These are phyloP conservation scores for Arctia plantaginis DNA, from an alignment of 2,888 invertebrate genomes.

Conservation along the genomic window DNA sequence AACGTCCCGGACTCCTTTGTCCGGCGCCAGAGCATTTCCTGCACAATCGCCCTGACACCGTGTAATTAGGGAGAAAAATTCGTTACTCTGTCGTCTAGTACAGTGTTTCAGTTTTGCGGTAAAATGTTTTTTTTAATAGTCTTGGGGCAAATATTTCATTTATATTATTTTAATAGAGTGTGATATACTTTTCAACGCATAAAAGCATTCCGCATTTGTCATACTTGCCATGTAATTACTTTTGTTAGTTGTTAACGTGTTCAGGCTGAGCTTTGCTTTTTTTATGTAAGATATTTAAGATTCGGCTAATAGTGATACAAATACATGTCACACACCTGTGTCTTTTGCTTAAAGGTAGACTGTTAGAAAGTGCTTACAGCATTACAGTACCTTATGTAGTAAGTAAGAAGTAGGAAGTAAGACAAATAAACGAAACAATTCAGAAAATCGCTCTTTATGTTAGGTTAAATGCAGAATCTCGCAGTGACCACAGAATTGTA, in stretches of 20 bases:
- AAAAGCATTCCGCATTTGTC: not conserved
- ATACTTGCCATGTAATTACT: not conserved
- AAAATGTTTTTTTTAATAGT: constrained; percentile 56
- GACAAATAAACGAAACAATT: not conserved
- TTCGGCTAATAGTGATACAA: too few species aligned
- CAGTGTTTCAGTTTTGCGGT: constrained; percentile 72
- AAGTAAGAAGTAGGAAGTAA: too few species aligned
- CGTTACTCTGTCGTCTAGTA: constrained; percentile 75
- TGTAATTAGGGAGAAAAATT: constrained; percentile 86
- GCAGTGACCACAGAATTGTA: not conserved
- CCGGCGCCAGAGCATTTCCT: constrained; percentile 79
- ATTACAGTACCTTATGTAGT: too few species aligned
- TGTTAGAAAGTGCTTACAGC: too few species aligned
- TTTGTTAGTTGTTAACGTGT: not conserved
- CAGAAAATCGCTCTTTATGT: not conserved
- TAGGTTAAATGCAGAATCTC: not conserved
- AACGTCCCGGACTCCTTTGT: constrained; percentile 82
- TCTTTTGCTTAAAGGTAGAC: too few species aligned
- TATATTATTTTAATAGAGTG: constrained; percentile 22
- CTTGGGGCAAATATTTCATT: constrained; percentile 10
- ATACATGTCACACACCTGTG: too few species aligned
- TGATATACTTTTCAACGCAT: constrained; percentile 29
- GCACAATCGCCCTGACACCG: constrained; percentile 84
- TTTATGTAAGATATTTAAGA: not conserved
- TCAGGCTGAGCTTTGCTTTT: not conserved